Evolutionary conservation across 2,888 invertebrate species (phyloP).

Genomic region (Mactromeris polynyma): DNA sequence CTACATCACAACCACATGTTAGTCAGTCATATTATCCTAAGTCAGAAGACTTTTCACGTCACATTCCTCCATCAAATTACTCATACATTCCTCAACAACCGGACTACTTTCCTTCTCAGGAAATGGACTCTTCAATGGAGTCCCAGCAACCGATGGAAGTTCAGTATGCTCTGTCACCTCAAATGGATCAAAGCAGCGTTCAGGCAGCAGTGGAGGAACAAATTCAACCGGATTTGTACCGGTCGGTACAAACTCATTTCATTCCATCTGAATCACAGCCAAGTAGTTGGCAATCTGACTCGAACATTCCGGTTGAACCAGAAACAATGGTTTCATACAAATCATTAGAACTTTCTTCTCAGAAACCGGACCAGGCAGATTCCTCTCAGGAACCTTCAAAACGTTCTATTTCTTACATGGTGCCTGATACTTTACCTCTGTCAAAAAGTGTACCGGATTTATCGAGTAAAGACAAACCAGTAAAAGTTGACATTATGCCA

Average conservation of each 20-base stretch:
- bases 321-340: conserved; percentile 16
- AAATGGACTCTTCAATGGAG: not conserved
- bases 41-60: conserved; percentile 65
- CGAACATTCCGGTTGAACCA: conserved; percentile 25
- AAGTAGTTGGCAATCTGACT: not conserved
- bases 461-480: conserved; percentile 32
- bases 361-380: conserved; percentile 4
- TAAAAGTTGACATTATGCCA: conserved; percentile 56
- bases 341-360: not conserved
- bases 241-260: conserved; percentile 18
- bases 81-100: conserved; percentile 30
- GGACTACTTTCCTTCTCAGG: not conserved
- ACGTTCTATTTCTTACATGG: conserved; percentile 39
- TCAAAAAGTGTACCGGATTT: conserved; percentile 58
- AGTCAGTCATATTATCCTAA: conserved; percentile 70
- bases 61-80: conserved; percentile 63
- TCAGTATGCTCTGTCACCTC: conserved; percentile 20
- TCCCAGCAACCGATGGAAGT: conserved; percentile 33
- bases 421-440: conserved; percentile 63
- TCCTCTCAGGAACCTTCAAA: not conserved
- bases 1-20: conserved; percentile 60
- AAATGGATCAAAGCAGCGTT: conserved; percentile 28
- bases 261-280: conserved; percentile 23
- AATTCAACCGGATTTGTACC: conserved; percentile 25
- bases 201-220: conserved; percentile 27